These are phyloP conservation scores for Aleiodes alternator DNA, from an alignment of 2,888 invertebrate species.

Conservation along the genomic window DNA sequence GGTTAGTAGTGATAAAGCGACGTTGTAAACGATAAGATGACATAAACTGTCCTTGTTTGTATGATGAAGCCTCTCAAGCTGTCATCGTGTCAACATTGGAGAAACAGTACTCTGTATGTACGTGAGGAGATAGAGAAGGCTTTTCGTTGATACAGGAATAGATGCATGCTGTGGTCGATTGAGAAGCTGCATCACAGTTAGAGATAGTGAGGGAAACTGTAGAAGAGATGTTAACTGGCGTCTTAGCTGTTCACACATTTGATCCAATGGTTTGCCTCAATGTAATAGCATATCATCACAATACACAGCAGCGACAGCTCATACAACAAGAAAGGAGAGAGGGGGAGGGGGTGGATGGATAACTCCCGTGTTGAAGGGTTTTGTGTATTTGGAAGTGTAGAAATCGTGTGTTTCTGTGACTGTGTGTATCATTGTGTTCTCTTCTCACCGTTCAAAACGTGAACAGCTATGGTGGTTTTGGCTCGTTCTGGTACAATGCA, in stretches of 20 bases:
- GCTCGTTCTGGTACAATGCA: constrained; percentile 77
- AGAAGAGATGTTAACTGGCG: constrained; percentile 15
- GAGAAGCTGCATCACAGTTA: not conserved
- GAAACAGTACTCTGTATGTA: constrained; percentile 8
- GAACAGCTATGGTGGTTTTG: constrained; percentile 79
- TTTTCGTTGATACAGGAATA: constrained; percentile 1
- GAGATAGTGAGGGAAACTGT: not conserved
- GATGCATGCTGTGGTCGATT: not conserved
- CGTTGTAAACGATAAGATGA: constrained; percentile 38
- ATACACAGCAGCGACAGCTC: constrained; percentile 16
- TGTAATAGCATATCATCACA: constrained; percentile 21
- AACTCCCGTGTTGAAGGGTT: constrained; percentile 7
- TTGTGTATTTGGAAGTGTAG: not conserved
- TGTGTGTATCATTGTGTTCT: constrained; percentile 54
- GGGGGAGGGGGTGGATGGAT: not conserved
- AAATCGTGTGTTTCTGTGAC: constrained; percentile 10
- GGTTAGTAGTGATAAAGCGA: constrained; percentile 25
- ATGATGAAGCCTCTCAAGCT: constrained; percentile 22
- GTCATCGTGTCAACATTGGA: constrained; percentile 14
- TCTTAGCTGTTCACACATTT: constrained; percentile 3
- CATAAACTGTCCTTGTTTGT: constrained; percentile 39
- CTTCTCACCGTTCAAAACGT: constrained; percentile 79
- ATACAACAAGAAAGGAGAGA: constrained; percentile 1
- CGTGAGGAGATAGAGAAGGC: not conserved
- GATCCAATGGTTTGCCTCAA: constrained; percentile 25